These are phyloP conservation scores for Muscina levida DNA, from an alignment of 2,888 invertebrate genomes.

Conservation along the genomic window DNA sequence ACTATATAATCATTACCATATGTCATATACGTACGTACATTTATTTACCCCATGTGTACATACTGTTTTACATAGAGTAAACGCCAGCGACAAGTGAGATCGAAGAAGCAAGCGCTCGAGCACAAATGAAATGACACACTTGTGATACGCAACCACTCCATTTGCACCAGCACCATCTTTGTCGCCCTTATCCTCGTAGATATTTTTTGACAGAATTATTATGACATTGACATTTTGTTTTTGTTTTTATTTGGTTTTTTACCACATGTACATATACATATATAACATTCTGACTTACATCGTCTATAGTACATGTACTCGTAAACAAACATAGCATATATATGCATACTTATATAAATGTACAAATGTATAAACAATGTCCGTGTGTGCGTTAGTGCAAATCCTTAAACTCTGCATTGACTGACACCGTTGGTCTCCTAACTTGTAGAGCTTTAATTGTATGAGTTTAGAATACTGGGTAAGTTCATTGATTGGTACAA, in stretches of 20 bases:
- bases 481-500: no score
- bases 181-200: background rate
- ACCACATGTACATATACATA: background rate
- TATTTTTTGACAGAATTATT: slow-evolving; percentile 28
- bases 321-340: background rate
- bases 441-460: no score
- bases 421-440: no score
- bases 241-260: background rate
- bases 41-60: slow-evolving; percentile 1
- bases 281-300: slow-evolving; percentile 62
- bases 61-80: slow-evolving; percentile 1
- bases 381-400: no score
- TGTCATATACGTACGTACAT: no score
- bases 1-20: background rate
- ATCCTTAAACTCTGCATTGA: no score
- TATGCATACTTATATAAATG: background rate
- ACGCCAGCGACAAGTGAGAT: background rate
- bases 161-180: slow-evolving; percentile 2
- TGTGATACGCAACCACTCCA: slow-evolving; percentile 20
- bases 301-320: no score
- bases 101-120: background rate
- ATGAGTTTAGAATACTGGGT: no score
- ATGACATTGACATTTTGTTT: slow-evolving; percentile 33
- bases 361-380: background rate
- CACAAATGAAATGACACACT: slow-evolving; percentile 35